phyloP scores from a whole-genome alignment of 2,113 vertebrate species.

The Eretmochelys imbricata region DNA sequence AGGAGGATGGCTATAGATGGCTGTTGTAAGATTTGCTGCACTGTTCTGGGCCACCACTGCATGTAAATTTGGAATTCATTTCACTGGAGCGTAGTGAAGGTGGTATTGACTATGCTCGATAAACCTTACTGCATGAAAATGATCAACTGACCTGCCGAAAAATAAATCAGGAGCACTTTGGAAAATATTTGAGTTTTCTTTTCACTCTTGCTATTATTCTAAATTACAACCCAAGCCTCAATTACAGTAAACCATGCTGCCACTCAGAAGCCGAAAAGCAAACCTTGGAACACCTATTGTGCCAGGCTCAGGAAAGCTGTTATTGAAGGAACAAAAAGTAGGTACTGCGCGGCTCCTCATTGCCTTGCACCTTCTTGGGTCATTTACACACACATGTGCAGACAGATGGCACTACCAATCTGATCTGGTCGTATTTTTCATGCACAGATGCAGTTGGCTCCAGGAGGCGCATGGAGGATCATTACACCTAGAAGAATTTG shows the following conservation, averaged over 20 bases:
- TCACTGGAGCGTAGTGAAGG: constrained; percentile 15
- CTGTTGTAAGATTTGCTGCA: background rate
- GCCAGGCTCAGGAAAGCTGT: background rate
- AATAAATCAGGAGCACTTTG: background rate
- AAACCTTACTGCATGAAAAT: constrained; percentile 27
- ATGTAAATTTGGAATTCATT: constrained; percentile 22
- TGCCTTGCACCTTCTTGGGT: background rate
- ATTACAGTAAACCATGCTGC: background rate
- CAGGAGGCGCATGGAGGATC: background rate
- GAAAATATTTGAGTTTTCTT: background rate
- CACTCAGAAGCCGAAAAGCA: background rate
- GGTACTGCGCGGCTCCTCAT: background rate
- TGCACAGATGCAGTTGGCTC: background rate
- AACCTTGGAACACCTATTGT: background rate
- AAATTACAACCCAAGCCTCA: background rate
- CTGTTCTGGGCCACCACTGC: background rate
- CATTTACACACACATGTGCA: rapidly evolving
- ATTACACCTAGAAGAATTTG: background rate
- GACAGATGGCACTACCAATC: background rate
- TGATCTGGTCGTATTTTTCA: background rate
- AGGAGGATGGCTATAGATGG: background rate
- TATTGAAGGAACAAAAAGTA: background rate
- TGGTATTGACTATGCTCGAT: background rate
- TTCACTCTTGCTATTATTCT: background rate
- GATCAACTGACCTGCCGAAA: background rate